These are phyloP conservation scores for Chrysemys picta DNA, from an alignment of 2,113 vertebrate species.

Conservation along the genomic window DNA sequence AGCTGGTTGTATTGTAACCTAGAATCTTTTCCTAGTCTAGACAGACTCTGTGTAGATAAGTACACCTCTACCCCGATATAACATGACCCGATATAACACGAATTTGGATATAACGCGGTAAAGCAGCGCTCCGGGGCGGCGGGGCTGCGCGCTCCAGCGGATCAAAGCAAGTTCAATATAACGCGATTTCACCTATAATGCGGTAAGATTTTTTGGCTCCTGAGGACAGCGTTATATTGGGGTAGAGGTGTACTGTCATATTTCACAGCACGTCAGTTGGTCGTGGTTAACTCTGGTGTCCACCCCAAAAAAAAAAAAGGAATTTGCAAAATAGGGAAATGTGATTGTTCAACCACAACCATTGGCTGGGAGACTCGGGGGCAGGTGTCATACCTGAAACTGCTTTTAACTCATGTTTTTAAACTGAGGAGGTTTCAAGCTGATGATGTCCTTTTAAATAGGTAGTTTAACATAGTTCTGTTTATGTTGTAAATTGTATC, in stretches of 20 bases:
- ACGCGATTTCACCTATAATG: no score
- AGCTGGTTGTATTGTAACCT: not conserved
- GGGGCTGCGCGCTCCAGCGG: no score
- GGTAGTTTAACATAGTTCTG: not conserved
- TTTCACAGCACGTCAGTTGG: not conserved
- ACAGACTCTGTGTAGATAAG: not conserved
- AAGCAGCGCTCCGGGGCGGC: no score
- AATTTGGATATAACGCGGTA: no score
- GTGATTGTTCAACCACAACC: not conserved
- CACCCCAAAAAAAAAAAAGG: not conserved
- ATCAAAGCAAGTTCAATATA: no score
- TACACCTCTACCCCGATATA: no score
- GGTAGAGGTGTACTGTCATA: no score
- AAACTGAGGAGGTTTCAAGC: not conserved
- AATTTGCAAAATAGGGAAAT: not conserved
- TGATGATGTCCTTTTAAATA: not conserved
- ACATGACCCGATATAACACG: no score
- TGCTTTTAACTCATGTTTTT: not conserved
- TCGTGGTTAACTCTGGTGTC: not conserved
- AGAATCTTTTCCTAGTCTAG: not conserved
- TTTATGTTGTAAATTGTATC: not conserved
- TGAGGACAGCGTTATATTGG: no score
- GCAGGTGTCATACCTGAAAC: not conserved
- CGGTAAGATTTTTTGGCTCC: no score
- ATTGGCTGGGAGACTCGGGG: not conserved